phyloP scores from a whole-genome alignment of 1,140 invertebrate species.

The Tetraneura akinire region DNA sequence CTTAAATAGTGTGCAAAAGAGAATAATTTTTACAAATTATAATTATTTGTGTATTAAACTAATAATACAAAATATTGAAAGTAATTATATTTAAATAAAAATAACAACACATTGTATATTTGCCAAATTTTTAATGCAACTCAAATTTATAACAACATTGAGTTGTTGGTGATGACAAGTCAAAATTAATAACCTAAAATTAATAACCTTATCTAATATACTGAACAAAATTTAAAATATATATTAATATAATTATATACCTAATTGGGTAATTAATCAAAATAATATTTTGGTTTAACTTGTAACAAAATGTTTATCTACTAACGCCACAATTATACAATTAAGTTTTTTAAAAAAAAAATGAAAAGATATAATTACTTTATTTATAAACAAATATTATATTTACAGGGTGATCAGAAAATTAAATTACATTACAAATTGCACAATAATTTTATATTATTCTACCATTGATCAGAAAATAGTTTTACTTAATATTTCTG shows the following conservation, averaged over 20 bases:
- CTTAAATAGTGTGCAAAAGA: too few relatives aligned
- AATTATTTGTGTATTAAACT: too few relatives aligned
- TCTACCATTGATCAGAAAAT: too few relatives aligned
- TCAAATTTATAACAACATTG: not conserved
- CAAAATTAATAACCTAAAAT: constrained; percentile 37
- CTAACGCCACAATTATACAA: constrained; percentile 22
- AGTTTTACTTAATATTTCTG: too few relatives aligned
- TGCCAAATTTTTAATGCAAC: constrained; percentile 15
- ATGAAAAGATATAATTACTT: not conserved
- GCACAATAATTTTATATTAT: too few relatives aligned
- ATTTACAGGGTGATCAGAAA: not conserved
- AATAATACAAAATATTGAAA: too few relatives aligned
- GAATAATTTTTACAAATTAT: too few relatives aligned
- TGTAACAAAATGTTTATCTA: constrained; percentile 46
- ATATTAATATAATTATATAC: constrained; percentile 31
- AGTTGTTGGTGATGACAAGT: not conserved
- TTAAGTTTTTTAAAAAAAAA: constrained; percentile 35
- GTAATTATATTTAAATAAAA: too few relatives aligned
- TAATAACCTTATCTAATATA: constrained; percentile 33
- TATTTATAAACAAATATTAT: constrained; percentile 12
- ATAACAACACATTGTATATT: too few relatives aligned
- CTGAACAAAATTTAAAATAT: constrained; percentile 47
- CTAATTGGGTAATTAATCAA: constrained; percentile 35
- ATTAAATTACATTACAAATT: too few relatives aligned
- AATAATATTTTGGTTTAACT: constrained; percentile 45